Evolutionary conservation across 2,888 invertebrate species (phyloP).

Genomic region (Conus canariensis): DNA sequence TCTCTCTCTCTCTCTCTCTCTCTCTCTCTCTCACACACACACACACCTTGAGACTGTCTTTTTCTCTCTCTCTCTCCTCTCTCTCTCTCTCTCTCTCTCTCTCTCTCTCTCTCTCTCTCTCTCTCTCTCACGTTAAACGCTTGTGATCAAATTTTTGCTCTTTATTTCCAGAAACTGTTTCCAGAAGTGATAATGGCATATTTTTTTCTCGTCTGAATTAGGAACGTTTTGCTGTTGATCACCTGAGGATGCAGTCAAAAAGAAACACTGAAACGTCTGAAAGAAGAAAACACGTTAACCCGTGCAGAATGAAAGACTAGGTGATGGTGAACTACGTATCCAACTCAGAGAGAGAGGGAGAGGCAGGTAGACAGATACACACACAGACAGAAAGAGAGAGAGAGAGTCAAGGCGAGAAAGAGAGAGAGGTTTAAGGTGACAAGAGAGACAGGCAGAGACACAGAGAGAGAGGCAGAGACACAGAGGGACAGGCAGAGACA

Average conservation of each 20-base stretch:
- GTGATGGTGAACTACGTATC: too few relatives aligned
- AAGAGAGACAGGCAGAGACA: neutral
- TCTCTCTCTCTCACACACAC: conserved; percentile 36
- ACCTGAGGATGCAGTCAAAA: too few relatives aligned
- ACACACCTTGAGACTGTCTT: neutral
- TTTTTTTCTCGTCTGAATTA: too few relatives aligned
- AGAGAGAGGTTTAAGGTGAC: neutral
- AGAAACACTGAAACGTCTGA: too few relatives aligned
- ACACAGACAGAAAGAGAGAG: neutral
- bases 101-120: neutral
- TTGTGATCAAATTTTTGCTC: neutral
- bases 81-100: neutral
- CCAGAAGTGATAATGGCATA: too few relatives aligned
- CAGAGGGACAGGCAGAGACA: too few relatives aligned
- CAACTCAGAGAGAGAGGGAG: neutral
- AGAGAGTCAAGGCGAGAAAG: neutral
- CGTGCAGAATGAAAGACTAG: too few relatives aligned
- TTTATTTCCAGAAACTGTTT: neutral
- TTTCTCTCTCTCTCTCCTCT: neutral
- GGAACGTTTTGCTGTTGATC: too few relatives aligned
- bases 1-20: conserved; percentile 40
- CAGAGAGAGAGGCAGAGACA: too few relatives aligned
- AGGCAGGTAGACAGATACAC: neutral
- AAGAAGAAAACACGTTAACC: too few relatives aligned
- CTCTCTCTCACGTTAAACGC: neutral